Percentiles rank a stretch among this genome's conserved stretches.
Conservation (phyloP, 2,888 invertebrate species). For the Gonocerus acuteangulatus region DNA sequence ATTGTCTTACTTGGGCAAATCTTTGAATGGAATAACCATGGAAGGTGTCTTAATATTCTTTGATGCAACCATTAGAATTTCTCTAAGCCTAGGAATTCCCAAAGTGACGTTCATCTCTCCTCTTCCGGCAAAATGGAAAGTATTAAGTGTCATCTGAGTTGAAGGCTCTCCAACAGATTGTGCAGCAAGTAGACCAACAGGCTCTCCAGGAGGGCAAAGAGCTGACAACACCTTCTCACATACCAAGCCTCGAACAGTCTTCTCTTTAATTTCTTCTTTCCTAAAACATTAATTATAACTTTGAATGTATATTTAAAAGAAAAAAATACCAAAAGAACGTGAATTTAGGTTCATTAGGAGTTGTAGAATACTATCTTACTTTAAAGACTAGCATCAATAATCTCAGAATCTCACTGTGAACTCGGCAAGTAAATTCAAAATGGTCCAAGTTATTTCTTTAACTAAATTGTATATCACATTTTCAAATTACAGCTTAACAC, state of each 20-base stretch:
- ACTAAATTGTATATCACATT: too few relatives aligned
- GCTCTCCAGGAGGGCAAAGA: slow-evolving; percentile 83
- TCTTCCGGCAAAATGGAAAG: slow-evolving; percentile 98
- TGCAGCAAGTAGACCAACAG: slow-evolving; percentile 91
- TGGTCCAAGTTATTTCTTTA: too few relatives aligned
- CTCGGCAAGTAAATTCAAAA: too few relatives aligned
- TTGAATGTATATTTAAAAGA: slow-evolving; percentile 12
- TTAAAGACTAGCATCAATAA: too few relatives aligned
- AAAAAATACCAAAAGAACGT: background rate
- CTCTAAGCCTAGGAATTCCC: slow-evolving; percentile 94
- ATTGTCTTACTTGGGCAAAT: slow-evolving; percentile 31
- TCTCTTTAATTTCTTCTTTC: slow-evolving; percentile 42
- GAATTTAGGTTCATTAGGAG: too few relatives aligned
- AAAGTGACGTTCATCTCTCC: slow-evolving; percentile 99
- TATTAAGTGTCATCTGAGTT: slow-evolving; percentile 99
- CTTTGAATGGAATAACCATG: slow-evolving; percentile 82
- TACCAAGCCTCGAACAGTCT: slow-evolving; percentile 58
- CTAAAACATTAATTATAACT: slow-evolving; percentile 40
- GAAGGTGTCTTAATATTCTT: slow-evolving; percentile 90
- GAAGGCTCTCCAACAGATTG: slow-evolving; percentile 99
- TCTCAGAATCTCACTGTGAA: too few relatives aligned
- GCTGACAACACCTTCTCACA: slow-evolving; percentile 68
- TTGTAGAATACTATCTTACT: too few relatives aligned
- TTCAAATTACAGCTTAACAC: too few relatives aligned
- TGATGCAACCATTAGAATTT: slow-evolving; percentile 94